Conservation (phyloP, 2,797 vertebrate genomes). For the Anabas testudineus region DNA sequence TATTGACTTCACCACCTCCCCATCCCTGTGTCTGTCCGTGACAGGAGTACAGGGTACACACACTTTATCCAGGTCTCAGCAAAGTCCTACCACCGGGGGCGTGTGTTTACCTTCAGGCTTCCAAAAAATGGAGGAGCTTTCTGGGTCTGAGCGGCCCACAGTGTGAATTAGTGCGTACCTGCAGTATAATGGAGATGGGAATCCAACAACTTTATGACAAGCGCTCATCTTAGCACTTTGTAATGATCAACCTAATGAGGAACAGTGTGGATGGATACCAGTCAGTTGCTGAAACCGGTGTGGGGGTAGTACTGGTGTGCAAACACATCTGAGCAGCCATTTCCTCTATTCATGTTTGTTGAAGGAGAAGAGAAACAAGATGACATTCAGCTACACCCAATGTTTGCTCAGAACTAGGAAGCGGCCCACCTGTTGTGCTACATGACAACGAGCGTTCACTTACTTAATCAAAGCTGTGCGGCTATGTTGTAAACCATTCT, state of each 20-base stretch:
- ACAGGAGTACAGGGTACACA: constrained; percentile 58
- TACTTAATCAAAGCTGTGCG: constrained; percentile 8
- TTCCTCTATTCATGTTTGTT: constrained; percentile 47
- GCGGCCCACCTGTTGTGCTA: constrained; percentile 23
- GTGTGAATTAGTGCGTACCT: constrained; percentile 2
- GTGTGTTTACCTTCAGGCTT: constrained; percentile 67
- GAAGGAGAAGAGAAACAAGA: constrained; percentile 44
- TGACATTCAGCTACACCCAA: neutral
- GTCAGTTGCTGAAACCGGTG: constrained; percentile 9
- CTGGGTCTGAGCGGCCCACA: constrained; percentile 1
- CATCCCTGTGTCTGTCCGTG: constrained; percentile 66
- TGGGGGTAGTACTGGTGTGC: constrained; percentile 16
- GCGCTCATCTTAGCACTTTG: constrained; percentile 1
- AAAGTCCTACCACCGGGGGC: constrained; percentile 53
- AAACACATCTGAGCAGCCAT: constrained; percentile 54
- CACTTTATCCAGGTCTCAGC: constrained; percentile 62
- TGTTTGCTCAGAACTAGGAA: constrained; percentile 33
- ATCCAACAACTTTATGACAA: neutral
- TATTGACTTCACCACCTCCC: constrained; percentile 82
- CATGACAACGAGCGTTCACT: neutral
- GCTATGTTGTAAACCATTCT: neutral
- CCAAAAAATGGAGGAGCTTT: constrained; percentile 45
- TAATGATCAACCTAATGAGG: constrained; percentile 39
- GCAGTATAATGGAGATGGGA: neutral
- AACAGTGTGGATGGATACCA: constrained; percentile 1